Base-by-base conservation (phyloP, 2,797 vertebrate species). In the Ataeniobius toweri region DNA sequence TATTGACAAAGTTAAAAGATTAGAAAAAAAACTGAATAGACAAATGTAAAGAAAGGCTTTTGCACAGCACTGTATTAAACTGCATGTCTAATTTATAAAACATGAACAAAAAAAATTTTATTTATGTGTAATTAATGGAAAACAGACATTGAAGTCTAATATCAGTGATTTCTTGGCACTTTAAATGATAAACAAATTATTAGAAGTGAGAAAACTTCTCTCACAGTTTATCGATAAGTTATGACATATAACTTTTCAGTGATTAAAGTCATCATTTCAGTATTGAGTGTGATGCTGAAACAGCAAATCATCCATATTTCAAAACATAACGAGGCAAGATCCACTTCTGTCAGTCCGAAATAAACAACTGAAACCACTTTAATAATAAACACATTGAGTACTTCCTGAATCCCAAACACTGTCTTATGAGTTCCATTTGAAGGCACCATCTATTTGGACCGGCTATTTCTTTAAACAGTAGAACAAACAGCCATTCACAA, bases 401-500 rank as follows among this genome's bases (percentile, higher is more conserved):
- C 58, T 82, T 83, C 51, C 59, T 44, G 71, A 39, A 63, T 79
- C 20, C 74, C 84, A 80, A 84, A 74, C 51, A 58, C 53, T 73
- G 73, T 73, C 76, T 83, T 84, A 86, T 12, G 56, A 82, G 81
- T 79, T 77, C 39, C 59, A 63, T 68, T 76, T 80, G 77, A 89
- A 90, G 77, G 71, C 73, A 68, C 72, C 76, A 74, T 87, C 68
- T 86, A 76, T 85, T 85, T 76, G 39, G 53, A 71, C 67, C 1
- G 5, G 26, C 55, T 79, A 36, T 81, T 82, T 78, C 72, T 80
- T 74, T 74, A 70, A 89, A 85, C 67, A 76, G 68, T 75, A 83
- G 80, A 85, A 81, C 81, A 91, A 88, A 85, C 79, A 83, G 22
- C 63, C 56, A 63, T 76, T 82, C 77, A 80, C 55, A 75, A 61